phyloP scores from a whole-genome alignment of 2,888 invertebrate species.

The Arenicola marina region DNA sequence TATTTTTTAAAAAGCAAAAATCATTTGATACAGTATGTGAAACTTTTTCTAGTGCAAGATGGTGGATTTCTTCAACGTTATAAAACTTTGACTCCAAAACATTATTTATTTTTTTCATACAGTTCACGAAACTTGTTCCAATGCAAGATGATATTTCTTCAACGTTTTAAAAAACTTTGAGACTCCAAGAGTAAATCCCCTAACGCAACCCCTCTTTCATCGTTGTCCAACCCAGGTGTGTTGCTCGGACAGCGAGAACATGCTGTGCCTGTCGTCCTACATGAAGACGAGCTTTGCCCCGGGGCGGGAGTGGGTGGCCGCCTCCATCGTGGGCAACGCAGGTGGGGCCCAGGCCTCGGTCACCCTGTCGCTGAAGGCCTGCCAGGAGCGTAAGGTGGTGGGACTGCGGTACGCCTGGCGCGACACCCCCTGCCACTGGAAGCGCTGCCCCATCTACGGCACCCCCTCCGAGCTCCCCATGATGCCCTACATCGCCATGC shows the following conservation, averaged over 20 bases:
- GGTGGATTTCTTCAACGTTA: no score
- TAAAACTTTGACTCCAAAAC: no score
- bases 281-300: slow-evolving; percentile 23
- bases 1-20: no score
- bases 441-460: slow-evolving; percentile 17
- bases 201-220: no score
- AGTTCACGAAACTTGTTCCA: no score
- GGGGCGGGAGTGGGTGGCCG: slow-evolving; percentile 25
- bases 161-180: no score
- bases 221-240: no score
- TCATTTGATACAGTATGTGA: no score
- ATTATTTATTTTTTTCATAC: no score
- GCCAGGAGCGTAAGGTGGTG: slow-evolving; percentile 12
- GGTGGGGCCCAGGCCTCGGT: slow-evolving; percentile 9
- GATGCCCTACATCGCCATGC: slow-evolving; percentile 21
- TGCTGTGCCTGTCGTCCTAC: slow-evolving; percentile 19
- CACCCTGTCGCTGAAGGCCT: slow-evolving; percentile 7
- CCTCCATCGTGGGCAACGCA: slow-evolving; percentile 13
- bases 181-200: no score
- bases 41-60: no score
- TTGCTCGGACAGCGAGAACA: slow-evolving; percentile 21
- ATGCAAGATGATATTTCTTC: no score
- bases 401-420: slow-evolving; percentile 40
- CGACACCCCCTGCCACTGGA: slow-evolving; percentile 29
- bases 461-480: slow-evolving; percentile 17